phyloP scores from a whole-genome alignment of 2,797 vertebrate species.

The Astyanax mexicanus region DNA sequence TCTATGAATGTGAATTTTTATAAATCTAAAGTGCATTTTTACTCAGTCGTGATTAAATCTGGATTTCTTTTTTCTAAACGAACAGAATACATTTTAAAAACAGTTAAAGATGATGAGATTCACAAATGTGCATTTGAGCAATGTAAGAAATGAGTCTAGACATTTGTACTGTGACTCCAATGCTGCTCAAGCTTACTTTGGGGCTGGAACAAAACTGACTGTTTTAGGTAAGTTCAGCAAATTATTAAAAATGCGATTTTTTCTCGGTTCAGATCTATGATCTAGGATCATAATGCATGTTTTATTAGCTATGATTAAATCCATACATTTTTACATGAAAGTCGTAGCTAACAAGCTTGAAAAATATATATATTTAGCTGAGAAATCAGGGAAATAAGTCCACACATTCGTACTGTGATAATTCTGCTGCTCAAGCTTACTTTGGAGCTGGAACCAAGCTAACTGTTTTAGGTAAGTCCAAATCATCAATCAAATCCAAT shows the following conservation, averaged over 20 bases:
- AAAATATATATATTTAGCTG: neutral
- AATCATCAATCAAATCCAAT: too few species aligned
- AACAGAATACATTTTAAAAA: neutral
- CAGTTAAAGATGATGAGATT: neutral
- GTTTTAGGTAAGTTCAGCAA: slow-evolving; percentile 70
- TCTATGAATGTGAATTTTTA: neutral
- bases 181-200: slow-evolving; percentile 52
- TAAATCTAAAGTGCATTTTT: neutral
- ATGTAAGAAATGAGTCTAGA: slow-evolving; percentile 25
- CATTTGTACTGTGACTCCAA: slow-evolving; percentile 64
- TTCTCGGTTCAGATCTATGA: neutral
- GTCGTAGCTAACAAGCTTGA: neutral
- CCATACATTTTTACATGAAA: too few species aligned
- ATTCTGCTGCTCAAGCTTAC: slow-evolving; percentile 48
- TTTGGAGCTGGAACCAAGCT: slow-evolving; percentile 70
- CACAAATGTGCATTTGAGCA: neutral
- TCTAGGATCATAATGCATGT: too few species aligned
- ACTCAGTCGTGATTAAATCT: neutral
- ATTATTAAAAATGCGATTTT: too few species aligned
- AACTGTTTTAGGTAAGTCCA: slow-evolving; percentile 73
- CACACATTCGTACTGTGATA: slow-evolving; percentile 63
- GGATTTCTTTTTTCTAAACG: too few species aligned
- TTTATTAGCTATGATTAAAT: neutral
- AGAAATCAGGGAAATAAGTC: slow-evolving; percentile 21
- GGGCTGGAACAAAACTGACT: slow-evolving; percentile 72